Base-by-base conservation (phyloP, 2,888 invertebrate species). In the Labia minor region DNA sequence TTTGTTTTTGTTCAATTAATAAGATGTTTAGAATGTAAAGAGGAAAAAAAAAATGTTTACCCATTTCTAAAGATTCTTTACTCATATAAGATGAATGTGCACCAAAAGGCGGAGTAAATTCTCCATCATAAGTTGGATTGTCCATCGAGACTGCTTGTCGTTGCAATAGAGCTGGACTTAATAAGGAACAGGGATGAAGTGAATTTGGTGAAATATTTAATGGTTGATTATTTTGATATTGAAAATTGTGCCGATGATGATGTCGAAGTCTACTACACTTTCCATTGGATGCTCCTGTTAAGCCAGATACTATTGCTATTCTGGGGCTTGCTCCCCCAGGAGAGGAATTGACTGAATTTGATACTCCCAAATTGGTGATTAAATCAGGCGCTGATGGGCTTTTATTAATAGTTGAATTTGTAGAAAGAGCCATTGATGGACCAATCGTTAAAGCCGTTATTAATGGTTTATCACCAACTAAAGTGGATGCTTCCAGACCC, bases 71-170 rank as follows among this genome's bases (percentile, higher is more conserved):
- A 19, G 70, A 70, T 26, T 70, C 70, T 37, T 67, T 64, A 64
- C 70, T 69, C 10, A 67, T 67, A 19, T 61, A 61, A 63, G 33
- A 37, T 33, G 33, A 11, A 49, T 49, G 49, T n/a, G 49, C 49
- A 3, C 49, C 49, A 49, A 49, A 49, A 14, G 49, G 49, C 16
- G 49, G 49, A 10, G 49, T 49, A 16, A 49, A 49, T 49, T 49
- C 49, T 49, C 71, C 70, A 62, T 70, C 71, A 68, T 75, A 75
- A 21, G 74, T 74, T 4, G 74, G 74, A 77, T 90, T 90, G 75
- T 92, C 92, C 68, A 92, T 89, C 67, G 90, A 90, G 69, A 91
- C 79, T 19, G 92, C 90, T 78, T 92, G 90, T 76, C 91, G 85
- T 67, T 88, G 86, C 64, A 90, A 81, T 33, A 85, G 77, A 65